Conservation (phyloP, 1,140 invertebrate genomes). For the Bombus confusus region DNA sequence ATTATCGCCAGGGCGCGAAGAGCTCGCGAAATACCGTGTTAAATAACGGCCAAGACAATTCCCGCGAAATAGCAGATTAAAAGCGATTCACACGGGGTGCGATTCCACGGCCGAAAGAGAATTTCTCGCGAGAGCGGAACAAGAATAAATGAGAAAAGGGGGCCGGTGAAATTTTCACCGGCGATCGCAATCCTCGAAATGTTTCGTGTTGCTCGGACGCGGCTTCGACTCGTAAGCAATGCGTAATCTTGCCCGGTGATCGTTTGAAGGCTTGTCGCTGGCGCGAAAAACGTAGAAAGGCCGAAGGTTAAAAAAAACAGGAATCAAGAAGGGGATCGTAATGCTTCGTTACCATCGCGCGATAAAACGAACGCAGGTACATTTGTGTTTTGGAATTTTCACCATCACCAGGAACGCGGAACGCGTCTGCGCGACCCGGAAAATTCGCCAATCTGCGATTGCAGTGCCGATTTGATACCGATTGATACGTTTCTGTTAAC, state of each 20-base stretch:
- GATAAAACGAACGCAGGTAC: not conserved
- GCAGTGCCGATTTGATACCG: no score
- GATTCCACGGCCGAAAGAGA: no score
- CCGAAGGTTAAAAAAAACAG: not conserved
- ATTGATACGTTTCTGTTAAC: no score
- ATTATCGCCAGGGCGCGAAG: not conserved
- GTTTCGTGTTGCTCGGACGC: not conserved
- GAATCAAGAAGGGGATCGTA: not conserved
- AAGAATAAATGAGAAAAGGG: not conserved
- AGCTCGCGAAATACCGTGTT: not conserved
- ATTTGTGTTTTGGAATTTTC: slow-evolving; percentile 3
- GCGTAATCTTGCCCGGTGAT: not conserved
- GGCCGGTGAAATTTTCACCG: not conserved
- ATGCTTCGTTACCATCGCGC: not conserved
- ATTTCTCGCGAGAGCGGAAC: not conserved
- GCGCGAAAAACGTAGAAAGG: not conserved
- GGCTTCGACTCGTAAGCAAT: not conserved
- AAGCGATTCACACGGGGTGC: not conserved
- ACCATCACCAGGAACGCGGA: not conserved
- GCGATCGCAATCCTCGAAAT: not conserved
- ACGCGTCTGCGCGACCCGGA: not conserved
- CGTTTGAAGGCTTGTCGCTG: not conserved
- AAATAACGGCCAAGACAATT: slow-evolving; percentile 5
- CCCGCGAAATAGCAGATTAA: slow-evolving; percentile 1
- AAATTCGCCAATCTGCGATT: not conserved